Conservation (phyloP, 2,113 vertebrate genomes). For the Hemibagrus wyckioides region DNA sequence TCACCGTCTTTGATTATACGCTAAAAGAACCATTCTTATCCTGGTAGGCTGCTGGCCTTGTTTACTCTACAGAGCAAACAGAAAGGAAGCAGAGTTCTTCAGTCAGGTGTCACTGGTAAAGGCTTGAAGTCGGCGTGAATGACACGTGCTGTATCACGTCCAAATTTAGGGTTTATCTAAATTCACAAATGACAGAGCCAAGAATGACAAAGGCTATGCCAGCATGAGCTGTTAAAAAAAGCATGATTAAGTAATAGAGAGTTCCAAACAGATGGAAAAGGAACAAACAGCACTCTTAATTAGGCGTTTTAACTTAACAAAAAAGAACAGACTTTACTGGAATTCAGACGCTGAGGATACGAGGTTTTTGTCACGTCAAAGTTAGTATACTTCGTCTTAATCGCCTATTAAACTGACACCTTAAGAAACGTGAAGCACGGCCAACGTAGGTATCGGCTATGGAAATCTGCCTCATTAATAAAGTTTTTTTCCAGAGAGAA, state of each 20-base stretch:
- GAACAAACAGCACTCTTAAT: conserved; percentile 28
- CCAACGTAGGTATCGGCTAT: conserved; percentile 28
- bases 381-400: neutral
- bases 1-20: conserved; percentile 43
- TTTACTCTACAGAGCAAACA: conserved; percentile 24
- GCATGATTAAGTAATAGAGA: conserved; percentile 1
- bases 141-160: conserved; percentile 6
- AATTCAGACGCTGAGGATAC: neutral
- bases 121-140: conserved; percentile 13
- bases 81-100: conserved; percentile 27
- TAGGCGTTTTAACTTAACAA: neutral
- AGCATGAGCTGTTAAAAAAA: conserved; percentile 11
- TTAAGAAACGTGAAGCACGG: neutral
- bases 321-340: neutral
- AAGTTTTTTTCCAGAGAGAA: conserved; percentile 30
- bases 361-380: neutral
- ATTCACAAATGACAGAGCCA: conserved; percentile 7
- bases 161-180: conserved; percentile 29
- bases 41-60: conserved; percentile 1
- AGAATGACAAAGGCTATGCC: neutral
- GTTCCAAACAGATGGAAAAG: conserved; percentile 29
- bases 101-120: conserved; percentile 33
- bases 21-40: conserved; percentile 46
- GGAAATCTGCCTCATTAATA: conserved; percentile 60
- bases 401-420: neutral